Conservation (phyloP, 2,888 invertebrate genomes). For the Vesta saturnalis region DNA sequence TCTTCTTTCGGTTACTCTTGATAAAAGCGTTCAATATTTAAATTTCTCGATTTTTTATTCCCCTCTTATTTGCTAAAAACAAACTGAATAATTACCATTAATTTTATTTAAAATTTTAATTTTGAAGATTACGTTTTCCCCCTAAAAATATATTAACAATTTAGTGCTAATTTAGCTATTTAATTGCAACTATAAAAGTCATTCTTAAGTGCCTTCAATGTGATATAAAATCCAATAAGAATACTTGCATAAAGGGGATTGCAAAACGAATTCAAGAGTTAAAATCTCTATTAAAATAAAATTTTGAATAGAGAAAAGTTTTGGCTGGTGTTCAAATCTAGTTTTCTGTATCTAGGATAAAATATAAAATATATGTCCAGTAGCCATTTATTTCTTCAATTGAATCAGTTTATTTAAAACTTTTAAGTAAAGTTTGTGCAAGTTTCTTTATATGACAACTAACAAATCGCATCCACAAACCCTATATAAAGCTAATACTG, state of each 20-base stretch:
- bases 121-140: neutral
- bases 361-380: neutral
- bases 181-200: too few species aligned
- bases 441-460: neutral
- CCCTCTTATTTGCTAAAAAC: neutral
- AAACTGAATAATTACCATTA: neutral
- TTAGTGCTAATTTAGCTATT: too few species aligned
- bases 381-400: neutral
- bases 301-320: neutral
- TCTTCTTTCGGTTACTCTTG: neutral
- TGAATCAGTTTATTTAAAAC: neutral
- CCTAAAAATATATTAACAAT: too few species aligned
- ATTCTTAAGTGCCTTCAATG: too few species aligned
- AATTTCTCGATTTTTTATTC: neutral
- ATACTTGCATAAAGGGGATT: too few species aligned
- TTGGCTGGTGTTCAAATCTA: conserved; percentile 3
- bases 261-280: too few species aligned
- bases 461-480: too few species aligned
- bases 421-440: neutral
- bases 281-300: too few species aligned
- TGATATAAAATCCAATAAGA: too few species aligned
- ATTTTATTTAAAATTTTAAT: neutral
- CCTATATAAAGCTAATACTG: too few species aligned
- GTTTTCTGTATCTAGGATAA: neutral
- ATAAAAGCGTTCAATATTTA: neutral